These are phyloP conservation scores for Tipula vernalis DNA, from an alignment of 2,888 invertebrate genomes.

Conservation along the genomic window DNA sequence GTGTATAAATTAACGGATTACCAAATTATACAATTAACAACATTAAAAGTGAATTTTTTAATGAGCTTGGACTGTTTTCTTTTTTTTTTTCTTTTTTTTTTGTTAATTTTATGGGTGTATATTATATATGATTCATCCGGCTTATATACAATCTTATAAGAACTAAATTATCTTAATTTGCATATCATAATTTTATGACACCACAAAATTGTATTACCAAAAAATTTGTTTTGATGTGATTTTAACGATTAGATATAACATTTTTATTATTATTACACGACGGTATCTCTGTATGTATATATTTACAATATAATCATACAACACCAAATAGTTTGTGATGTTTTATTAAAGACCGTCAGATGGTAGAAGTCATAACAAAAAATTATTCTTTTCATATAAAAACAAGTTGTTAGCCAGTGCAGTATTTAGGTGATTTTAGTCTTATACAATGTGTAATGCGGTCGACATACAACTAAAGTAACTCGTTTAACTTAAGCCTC, in stretches of 20 bases:
- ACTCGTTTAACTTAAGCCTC: too few species aligned
- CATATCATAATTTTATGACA: neutral
- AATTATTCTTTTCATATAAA: too few species aligned
- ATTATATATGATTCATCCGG: neutral
- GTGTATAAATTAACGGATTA: neutral
- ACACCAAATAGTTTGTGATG: neutral
- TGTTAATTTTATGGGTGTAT: neutral
- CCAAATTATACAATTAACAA: neutral
- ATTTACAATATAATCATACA: neutral
- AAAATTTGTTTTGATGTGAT: neutral
- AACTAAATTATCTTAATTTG: constrained; percentile 4
- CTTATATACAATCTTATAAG: neutral
- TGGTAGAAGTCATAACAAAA: neutral
- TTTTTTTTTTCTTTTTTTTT: too few species aligned
- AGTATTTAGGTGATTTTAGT: too few species aligned
- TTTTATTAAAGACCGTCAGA: neutral
- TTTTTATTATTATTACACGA: neutral
- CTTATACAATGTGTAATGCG: too few species aligned
- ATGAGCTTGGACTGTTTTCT: neutral
- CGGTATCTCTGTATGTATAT: neutral
- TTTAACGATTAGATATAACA: neutral
- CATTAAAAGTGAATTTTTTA: neutral
- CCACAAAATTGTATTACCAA: neutral
- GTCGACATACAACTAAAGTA: too few species aligned
- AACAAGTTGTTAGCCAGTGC: neutral